Base-by-base conservation (phyloP, 2,797 vertebrate genomes). In the Alca torda region DNA sequence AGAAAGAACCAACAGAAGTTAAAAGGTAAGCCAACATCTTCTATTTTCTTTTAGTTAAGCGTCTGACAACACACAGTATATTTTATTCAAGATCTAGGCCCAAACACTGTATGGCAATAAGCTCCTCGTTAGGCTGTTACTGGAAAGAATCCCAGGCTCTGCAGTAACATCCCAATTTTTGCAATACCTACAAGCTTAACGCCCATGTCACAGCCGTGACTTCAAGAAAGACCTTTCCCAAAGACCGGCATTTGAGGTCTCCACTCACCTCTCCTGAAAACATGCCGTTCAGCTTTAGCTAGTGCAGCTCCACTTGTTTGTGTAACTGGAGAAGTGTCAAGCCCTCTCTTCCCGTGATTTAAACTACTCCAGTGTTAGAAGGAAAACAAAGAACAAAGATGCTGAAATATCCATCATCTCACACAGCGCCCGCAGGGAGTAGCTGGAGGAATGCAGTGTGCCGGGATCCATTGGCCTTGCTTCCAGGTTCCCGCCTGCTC, bases 321-420 rank as follows among this genome's bases (percentile, higher is more conserved):
- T 97, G 96, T 84, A 97, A 97, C 85, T 88, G 90, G 90, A 97
- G 96, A 97, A 88, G 93, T 72, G 95, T 84, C 97, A 84, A 78
- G 93, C 84, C 33, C 86, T 88, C 95, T 93, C 97, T 63, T 63
- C 56, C 83, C 8, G 89, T 98, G 98, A 98, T 98, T 98, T 98
- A 98, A 97, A 96, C 95, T 80, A 94, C 92, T 89, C 92, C 80
- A 67, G 97, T 88, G 96, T 97, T 65, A 95, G 93, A 96, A 93
- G 90, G 77, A 96, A 97, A 97, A 97, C 94, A 97, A 95, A 98
- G 96, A 98, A 98, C 97, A 98, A 98, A 98, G 97, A 98, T 97
- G 96, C 96, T 97, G 86, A 97, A 97, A 92, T 94, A 98, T 98
- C 97, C 98, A 98, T 98, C 97, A 98, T 94, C 92, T 86, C 21